Evolutionary conservation across 2,113 vertebrate genomes (phyloP).

Genomic region (Asarcornis scutulata): DNA sequence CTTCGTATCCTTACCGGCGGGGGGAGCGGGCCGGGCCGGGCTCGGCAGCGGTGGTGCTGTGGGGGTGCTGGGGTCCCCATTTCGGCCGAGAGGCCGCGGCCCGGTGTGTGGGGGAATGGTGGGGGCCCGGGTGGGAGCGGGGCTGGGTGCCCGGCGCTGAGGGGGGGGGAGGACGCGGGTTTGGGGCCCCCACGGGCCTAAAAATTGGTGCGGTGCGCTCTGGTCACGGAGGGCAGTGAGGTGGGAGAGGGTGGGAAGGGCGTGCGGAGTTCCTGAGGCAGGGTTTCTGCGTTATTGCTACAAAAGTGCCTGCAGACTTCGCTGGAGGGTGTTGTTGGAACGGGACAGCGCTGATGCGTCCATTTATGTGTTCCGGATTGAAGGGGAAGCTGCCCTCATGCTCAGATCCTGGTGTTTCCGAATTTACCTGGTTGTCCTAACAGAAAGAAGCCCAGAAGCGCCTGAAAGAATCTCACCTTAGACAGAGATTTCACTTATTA

Average conservation of each 20-base stretch:
- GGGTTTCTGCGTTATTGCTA: accelerated
- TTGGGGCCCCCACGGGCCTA: accelerated
- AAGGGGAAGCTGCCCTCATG: not conserved
- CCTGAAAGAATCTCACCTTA: not conserved
- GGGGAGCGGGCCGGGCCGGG: not conserved
- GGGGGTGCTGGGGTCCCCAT: too few species aligned
- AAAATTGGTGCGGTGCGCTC: too few species aligned
- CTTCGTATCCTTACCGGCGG: constrained; percentile 88
- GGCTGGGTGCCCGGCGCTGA: accelerated
- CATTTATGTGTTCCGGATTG: not conserved
- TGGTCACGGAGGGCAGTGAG: accelerated
- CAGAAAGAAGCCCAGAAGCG: not conserved
- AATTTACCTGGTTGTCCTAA: not conserved
- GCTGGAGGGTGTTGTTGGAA: not conserved
- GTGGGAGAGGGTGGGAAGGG: accelerated
- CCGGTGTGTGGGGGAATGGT: accelerated
- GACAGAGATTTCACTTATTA: not conserved
- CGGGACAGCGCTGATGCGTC: not conserved
- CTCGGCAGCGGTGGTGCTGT: too few species aligned
- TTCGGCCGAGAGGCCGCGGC: not conserved
- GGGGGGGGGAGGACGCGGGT: accelerated
- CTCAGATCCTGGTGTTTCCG: not conserved
- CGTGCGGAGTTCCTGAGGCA: accelerated
- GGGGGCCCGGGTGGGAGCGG: accelerated
- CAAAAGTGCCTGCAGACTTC: not conserved